phyloP scores from a whole-genome alignment of 2,113 vertebrate genomes.

The Beaufortia kweichowensis region DNA sequence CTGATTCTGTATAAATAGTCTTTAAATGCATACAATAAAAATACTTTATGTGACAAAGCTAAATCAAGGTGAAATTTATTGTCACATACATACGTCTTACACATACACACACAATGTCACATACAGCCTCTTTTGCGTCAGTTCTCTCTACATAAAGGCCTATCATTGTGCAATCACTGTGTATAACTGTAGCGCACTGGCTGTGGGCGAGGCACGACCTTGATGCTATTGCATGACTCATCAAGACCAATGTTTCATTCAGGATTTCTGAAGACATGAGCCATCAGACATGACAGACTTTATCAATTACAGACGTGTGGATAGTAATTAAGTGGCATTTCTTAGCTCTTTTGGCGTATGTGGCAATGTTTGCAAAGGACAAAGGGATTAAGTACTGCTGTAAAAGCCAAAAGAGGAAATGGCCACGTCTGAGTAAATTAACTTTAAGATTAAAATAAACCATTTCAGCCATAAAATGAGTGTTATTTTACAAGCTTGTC shows the following conservation, averaged over 20 bases:
- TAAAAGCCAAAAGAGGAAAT: not conserved
- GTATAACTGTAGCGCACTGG: not conserved
- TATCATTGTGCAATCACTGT: not conserved
- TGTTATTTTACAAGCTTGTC: not conserved
- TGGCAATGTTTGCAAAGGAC: not conserved
- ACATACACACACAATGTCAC: too few relatives aligned
- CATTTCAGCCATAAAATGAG: not conserved
- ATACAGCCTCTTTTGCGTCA: not conserved
- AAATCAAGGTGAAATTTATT: not conserved
- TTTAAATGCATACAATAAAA: not conserved
- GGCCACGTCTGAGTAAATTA: not conserved
- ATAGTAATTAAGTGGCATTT: not conserved
- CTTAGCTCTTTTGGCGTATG: not conserved
- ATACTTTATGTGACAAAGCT: not conserved
- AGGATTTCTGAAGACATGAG: conserved; percentile 10
- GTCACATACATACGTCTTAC: not conserved
- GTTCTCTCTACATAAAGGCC: not conserved
- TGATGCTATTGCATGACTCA: conserved; percentile 30
- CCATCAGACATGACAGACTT: not conserved
- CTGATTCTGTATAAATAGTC: not conserved
- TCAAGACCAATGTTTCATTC: not conserved
- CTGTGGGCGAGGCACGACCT: conserved; percentile 10
- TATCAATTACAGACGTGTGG: not conserved
- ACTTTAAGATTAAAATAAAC: not conserved
- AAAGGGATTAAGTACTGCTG: not conserved